Conservation (phyloP, 2,797 vertebrate species). For the Gambelia wislizenii region DNA sequence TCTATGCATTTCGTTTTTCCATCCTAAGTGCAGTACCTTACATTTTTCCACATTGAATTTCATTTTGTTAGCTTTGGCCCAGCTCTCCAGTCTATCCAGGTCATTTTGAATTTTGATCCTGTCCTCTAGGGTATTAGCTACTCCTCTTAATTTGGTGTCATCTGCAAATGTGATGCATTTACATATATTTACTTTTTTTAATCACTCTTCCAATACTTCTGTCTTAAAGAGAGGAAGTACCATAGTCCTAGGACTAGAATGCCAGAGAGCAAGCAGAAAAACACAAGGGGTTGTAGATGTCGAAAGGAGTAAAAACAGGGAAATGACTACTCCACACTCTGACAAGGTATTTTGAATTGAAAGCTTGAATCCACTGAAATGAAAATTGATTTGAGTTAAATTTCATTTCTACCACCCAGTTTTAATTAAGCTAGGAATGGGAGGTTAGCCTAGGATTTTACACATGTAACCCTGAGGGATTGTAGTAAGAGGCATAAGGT, state of each 20-base stretch:
- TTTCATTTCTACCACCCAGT: not conserved
- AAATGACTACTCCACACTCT: not conserved
- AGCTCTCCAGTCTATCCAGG: too few species aligned
- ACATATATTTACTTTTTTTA: not conserved
- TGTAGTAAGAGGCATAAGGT: not conserved
- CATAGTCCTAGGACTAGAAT: not conserved
- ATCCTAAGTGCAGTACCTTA: too few species aligned
- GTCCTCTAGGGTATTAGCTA: too few species aligned
- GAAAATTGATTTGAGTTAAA: not conserved
- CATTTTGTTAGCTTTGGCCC: too few species aligned
- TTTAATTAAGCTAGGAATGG: not conserved
- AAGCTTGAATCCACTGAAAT: not conserved
- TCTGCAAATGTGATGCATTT: not conserved
- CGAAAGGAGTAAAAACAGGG: not conserved
- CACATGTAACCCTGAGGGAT: not conserved
- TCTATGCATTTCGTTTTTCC: too few species aligned
- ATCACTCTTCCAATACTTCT: not conserved
- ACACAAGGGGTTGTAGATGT: not conserved
- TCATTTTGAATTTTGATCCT: too few species aligned
- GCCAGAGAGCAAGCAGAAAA: not conserved
- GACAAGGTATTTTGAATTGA: not conserved
- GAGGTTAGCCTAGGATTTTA: not conserved
- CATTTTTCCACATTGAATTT: too few species aligned
- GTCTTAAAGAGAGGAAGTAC: not conserved
- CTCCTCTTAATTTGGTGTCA: too few species aligned